A percentile compares a stretch with the other conserved stretches of the same genome.
Conservation (phyloP, 2,888 invertebrate genomes). For the Chaitophorus viminalis region DNA sequence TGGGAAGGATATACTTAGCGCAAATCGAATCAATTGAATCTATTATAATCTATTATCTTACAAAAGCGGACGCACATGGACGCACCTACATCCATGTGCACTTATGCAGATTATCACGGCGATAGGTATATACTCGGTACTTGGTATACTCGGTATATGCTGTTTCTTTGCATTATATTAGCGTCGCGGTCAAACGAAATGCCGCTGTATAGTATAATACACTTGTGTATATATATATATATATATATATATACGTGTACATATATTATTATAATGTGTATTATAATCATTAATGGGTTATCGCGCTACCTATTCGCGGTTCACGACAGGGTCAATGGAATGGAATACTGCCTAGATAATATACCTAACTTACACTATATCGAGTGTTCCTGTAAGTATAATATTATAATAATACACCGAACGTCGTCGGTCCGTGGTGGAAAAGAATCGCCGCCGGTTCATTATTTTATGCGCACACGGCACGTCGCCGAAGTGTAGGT, state of each 20-base stretch:
- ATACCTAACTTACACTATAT: no score
- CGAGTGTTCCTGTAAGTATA: no score
- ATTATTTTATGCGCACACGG: slow-evolving; percentile 29
- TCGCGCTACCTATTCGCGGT: slow-evolving; percentile 24
- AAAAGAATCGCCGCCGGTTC: slow-evolving; percentile 30
- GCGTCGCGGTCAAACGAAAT: background rate
- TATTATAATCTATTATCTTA: no score
- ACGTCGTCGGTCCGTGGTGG: background rate
- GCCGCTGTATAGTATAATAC: background rate
- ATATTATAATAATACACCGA: background rate
- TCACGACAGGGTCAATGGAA: slow-evolving; percentile 27
- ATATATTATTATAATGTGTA: no score
- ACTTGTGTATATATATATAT: background rate
- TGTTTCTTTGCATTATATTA: background rate
- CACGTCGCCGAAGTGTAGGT: background rate
- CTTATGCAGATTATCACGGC: no score
- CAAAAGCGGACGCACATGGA: no score
- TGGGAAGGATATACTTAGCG: no score
- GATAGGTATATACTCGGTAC: no score
- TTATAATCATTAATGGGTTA: slow-evolving; percentile 3
- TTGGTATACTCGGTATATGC: background rate
- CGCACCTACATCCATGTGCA: no score
- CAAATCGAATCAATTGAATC: no score
- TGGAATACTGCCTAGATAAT: no score
- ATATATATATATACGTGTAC: no score